Conservation (phyloP, 92 coral and sea anemone species). For the Epizoanthus scotinus region DNA sequence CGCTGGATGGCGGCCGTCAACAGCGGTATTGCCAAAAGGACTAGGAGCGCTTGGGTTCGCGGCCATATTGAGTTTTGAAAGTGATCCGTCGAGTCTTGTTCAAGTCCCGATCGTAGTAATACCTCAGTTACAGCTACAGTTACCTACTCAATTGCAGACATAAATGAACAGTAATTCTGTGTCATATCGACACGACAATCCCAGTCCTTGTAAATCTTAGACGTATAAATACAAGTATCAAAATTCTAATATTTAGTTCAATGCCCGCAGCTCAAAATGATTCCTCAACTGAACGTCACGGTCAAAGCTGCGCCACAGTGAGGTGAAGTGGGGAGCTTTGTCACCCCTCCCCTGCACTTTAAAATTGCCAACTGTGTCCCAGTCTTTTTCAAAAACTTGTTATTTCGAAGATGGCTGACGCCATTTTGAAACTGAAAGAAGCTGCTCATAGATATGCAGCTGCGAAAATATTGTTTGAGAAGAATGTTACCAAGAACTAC, state of each 20-base stretch:
- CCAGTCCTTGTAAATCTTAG: not conserved
- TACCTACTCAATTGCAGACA: not conserved
- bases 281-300: too few relatives aligned
- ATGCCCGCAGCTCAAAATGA: too few relatives aligned
- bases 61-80: slow-evolving; percentile 19
- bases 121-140: too few relatives aligned
- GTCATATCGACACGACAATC: slow-evolving; percentile 11
- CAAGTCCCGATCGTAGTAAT: not conserved
- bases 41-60: slow-evolving; percentile 20
- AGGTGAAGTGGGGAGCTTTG: too few relatives aligned
- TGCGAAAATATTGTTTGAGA: not conserved
- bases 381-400: too few relatives aligned
- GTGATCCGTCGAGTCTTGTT: not conserved
- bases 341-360: too few relatives aligned
- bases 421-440: not conserved
- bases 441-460: not conserved
- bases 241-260: too few relatives aligned
- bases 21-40: not conserved
- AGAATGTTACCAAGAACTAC: slow-evolving; percentile 31
- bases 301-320: too few relatives aligned
- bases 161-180: not conserved
- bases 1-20: slow-evolving; percentile 58
- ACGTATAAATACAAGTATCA: too few relatives aligned
- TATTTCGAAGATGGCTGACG: not conserved
- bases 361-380: too few relatives aligned